phyloP scores from a whole-genome alignment of 2,113 vertebrate species.

The Myodes glareolus region DNA sequence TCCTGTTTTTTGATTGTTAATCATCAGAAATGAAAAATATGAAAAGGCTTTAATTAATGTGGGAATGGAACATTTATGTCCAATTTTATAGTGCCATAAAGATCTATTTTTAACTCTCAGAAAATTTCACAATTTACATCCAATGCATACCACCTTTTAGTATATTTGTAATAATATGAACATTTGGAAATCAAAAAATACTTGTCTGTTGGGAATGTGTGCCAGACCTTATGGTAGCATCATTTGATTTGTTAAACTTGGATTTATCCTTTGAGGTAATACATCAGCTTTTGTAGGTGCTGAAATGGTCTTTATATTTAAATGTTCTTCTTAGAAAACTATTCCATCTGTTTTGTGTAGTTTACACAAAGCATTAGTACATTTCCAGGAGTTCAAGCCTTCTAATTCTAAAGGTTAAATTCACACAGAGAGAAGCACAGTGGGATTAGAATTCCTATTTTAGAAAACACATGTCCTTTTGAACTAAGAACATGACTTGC shows the following conservation, averaged over 20 bases:
- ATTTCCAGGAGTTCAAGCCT: conserved; percentile 68
- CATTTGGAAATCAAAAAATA: background rate
- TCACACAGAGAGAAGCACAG: conserved; percentile 49
- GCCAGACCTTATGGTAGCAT: background rate
- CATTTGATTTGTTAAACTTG: conserved; percentile 58
- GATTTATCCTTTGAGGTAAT: conserved; percentile 53
- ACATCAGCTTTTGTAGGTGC: conserved; percentile 45
- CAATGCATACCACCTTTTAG: background rate
- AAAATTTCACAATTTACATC: background rate
- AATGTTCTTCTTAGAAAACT: conserved; percentile 59
- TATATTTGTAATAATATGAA: conserved; percentile 34
- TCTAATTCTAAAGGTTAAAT: conserved; percentile 79
- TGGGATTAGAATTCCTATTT: conserved; percentile 73
- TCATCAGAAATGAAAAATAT: background rate
- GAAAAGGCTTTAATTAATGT: conserved; percentile 12
- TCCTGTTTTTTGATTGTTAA: background rate
- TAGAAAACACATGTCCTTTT: conserved; percentile 66
- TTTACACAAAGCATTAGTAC: conserved; percentile 78
- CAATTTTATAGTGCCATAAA: background rate
- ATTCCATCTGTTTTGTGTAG: conserved; percentile 77
- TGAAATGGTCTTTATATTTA: conserved; percentile 75
- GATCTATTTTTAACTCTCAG: background rate
- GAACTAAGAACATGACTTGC: conserved; percentile 40
- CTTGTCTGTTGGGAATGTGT: conserved; percentile 29
- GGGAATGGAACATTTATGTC: background rate